Percentiles rank a stretch among this genome's conserved stretches.
Evolutionary conservation across 2,113 vertebrate genomes (phyloP).

Genomic region (Pseudorhombus dupliciocellatus): DNA sequence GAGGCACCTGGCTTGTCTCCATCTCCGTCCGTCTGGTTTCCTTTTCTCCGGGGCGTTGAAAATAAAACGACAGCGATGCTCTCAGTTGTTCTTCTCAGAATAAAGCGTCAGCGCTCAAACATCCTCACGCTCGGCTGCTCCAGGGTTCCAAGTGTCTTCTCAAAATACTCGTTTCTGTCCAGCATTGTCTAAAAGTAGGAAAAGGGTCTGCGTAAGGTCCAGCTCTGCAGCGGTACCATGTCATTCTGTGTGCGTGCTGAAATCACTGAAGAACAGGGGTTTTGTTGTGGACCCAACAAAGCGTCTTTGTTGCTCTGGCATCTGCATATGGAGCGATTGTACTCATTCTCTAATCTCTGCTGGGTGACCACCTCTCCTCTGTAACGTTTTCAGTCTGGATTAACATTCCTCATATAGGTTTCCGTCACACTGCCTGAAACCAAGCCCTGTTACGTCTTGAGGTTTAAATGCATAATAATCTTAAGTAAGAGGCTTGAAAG

Average conservation of each 20-base stretch:
- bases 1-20: conserved; percentile 22
- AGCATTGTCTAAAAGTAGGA: conserved; percentile 64
- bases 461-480: conserved; percentile 15
- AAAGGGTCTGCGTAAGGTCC: conserved; percentile 66
- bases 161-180: conserved; percentile 40
- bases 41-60: neutral
- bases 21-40: conserved; percentile 25
- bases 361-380: conserved; percentile 83
- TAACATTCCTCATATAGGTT: conserved; percentile 84
- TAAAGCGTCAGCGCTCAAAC: conserved; percentile 1
- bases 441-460: conserved; percentile 10
- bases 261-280: conserved; percentile 81
- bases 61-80: neutral
- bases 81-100: neutral
- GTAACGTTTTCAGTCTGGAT: conserved; percentile 80
- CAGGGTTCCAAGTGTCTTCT: conserved; percentile 55
- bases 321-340: conserved; percentile 84
- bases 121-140: neutral
- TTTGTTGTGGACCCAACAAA: conserved; percentile 86
- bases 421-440: conserved; percentile 5
- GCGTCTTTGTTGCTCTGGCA: conserved; percentile 85
- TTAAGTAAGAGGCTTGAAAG: conserved; percentile 18
- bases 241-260: conserved; percentile 77
- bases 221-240: conserved; percentile 78
- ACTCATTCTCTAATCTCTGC: conserved; percentile 84